Conservation (phyloP, 2,113 vertebrate species). For the Sander vitreus region DNA sequence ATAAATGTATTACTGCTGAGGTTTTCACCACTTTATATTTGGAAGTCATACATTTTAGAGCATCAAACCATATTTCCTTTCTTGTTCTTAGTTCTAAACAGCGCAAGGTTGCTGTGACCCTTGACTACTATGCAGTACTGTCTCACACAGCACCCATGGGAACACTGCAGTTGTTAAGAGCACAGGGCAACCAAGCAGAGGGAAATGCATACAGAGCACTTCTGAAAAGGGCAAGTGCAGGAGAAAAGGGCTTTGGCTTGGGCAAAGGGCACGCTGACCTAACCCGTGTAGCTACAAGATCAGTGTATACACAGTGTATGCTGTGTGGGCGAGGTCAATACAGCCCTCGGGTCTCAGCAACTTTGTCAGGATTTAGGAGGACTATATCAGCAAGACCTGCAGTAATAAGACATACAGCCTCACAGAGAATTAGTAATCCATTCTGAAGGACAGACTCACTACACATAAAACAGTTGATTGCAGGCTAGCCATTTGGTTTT, state of each 20-base stretch:
- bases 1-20: background rate
- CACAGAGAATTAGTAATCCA: slow-evolving; percentile 39
- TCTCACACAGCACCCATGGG: slow-evolving; percentile 57
- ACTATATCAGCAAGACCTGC: slow-evolving; percentile 60
- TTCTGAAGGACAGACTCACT: slow-evolving; percentile 43
- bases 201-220: slow-evolving; percentile 72
- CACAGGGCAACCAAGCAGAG: slow-evolving; percentile 64
- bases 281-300: slow-evolving; percentile 64
- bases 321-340: slow-evolving; percentile 60
- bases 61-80: slow-evolving; percentile 1
- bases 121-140: slow-evolving; percentile 43
- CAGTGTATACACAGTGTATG: slow-evolving; percentile 46
- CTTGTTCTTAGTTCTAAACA: slow-evolving; percentile 37
- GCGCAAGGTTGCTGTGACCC: slow-evolving; percentile 48
- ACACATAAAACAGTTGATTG: slow-evolving; percentile 31
- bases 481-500: slow-evolving; percentile 19
- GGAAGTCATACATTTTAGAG: background rate
- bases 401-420: slow-evolving; percentile 37
- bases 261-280: slow-evolving; percentile 75
- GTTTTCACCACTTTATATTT: slow-evolving; percentile 6
- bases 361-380: slow-evolving; percentile 56
- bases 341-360: slow-evolving; percentile 57
- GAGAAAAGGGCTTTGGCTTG: slow-evolving; percentile 62
- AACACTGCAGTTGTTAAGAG: slow-evolving; percentile 53
- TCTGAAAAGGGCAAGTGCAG: slow-evolving; percentile 73